Base-by-base conservation (phyloP, 2,113 vertebrate species). In the Lophochroa leadbeateri region DNA sequence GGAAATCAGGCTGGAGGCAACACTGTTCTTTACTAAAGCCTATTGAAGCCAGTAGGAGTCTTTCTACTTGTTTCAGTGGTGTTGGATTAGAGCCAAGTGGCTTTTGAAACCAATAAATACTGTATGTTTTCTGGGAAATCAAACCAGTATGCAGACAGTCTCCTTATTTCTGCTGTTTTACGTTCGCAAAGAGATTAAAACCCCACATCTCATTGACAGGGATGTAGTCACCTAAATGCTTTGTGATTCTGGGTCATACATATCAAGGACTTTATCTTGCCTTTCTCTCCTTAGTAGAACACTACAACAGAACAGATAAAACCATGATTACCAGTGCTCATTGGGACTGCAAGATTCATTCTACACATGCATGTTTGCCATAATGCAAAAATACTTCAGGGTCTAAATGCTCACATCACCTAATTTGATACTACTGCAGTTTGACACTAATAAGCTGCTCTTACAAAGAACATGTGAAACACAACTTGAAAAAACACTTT, bases 391-490 rank as follows among this genome's bases (percentile, higher is more conserved):
- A 39, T 5, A 33, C 23, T 94, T 64, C 29, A 55, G 43, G 92
- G 58, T 50, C 68, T 74, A 68, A 90, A 76, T 68, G 60, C 29
- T 94, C 55, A 71, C 52, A 31, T 86, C 46, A 41, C 27, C 50
- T 81, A 46, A 74, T 90, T 67, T 81, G 76, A 86, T 63, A 60
- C 53, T 77, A 35, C 92, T 96, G 70, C 2, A 29, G n/a, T 67
- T 90, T 93, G 94, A 90, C 71, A 78, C 46, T 93, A 90, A 82
- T 76, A 90, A 47, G 70, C 43, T 88, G 35, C 50, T 93, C 55
- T 94, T 74, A 86, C 35, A 64, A 78, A 78, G 17, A 74, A 14
- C 33, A 20, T 23, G 64, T 71, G 76, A 93, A 86, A 55, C 27
- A 78, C 35, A 57, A 28, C 57, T 75, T 86, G 37, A 16, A 80